Conservation (phyloP, 2,113 vertebrate species). For the Gambusia holbrooki region DNA sequence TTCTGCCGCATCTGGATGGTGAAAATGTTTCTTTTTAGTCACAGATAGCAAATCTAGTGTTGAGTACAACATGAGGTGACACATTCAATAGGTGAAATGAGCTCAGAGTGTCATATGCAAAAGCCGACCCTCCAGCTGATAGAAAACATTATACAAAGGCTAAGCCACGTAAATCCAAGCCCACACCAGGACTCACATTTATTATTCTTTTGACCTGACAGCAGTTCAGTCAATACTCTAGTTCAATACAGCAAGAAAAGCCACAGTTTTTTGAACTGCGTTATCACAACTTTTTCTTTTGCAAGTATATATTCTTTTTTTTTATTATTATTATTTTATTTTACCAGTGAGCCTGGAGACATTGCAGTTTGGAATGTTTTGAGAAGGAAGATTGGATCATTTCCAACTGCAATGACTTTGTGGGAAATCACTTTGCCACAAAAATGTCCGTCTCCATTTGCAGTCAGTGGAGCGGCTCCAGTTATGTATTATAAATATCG, state of each 20-base stretch:
- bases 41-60: slow-evolving; percentile 49
- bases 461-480: slow-evolving; percentile 49
- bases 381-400: slow-evolving; percentile 31
- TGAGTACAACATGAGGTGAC: slow-evolving; percentile 49
- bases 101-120: slow-evolving; percentile 6
- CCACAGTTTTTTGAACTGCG: slow-evolving; percentile 20
- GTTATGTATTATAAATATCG: slow-evolving; percentile 55
- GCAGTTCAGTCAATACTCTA: slow-evolving; percentile 52
- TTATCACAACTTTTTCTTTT: slow-evolving; percentile 27
- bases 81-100: slow-evolving; percentile 57
- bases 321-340: not conserved
- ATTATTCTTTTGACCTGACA: slow-evolving; percentile 47
- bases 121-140: slow-evolving; percentile 38
- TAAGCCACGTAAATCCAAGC: slow-evolving; percentile 22
- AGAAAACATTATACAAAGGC: slow-evolving; percentile 37
- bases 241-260: slow-evolving; percentile 29
- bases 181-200: slow-evolving; percentile 39
- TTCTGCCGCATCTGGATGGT: not conserved
- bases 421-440: slow-evolving; percentile 29
- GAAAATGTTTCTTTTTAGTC: slow-evolving; percentile 59
- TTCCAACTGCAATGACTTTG: slow-evolving; percentile 25
- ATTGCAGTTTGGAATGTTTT: slow-evolving; percentile 41
- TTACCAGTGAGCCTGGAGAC: slow-evolving; percentile 33
- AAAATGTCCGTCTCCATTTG: slow-evolving; percentile 40
- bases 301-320: not conserved